Evolutionary conservation across 2,113 vertebrate species (phyloP).

Genomic region (Neodon shergylaensis): DNA sequence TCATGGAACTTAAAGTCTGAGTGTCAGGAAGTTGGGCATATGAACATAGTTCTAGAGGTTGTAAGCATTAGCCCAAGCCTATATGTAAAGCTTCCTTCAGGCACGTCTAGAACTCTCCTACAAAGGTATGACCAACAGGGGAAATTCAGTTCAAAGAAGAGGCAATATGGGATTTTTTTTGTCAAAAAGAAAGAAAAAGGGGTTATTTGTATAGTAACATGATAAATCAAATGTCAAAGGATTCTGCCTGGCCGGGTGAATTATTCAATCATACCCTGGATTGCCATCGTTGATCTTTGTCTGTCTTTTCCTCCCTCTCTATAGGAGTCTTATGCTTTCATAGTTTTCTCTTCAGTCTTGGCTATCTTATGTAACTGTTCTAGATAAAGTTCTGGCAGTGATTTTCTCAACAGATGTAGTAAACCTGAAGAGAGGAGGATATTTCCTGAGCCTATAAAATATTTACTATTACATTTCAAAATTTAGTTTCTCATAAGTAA

Average conservation of each 20-base stretch:
- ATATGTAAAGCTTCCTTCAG: background rate
- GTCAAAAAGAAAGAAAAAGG: background rate
- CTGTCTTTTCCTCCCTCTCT: background rate
- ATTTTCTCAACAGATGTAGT: background rate
- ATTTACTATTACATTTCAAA: background rate
- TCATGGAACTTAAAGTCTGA: background rate
- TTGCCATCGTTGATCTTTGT: background rate
- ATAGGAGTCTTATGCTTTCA: background rate
- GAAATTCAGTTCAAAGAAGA: background rate
- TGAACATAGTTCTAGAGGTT: background rate
- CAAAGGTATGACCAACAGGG: background rate
- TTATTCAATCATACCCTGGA: background rate
- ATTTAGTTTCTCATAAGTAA: background rate
- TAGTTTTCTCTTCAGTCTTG: background rate
- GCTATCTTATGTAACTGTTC: background rate
- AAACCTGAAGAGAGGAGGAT: background rate
- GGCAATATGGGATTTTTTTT: background rate
- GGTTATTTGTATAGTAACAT: background rate
- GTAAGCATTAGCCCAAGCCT: background rate
- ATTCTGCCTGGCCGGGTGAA: background rate
- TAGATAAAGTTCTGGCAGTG: background rate
- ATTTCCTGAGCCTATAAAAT: slow-evolving; percentile 3
- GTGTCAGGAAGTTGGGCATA: background rate
- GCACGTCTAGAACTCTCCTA: background rate
- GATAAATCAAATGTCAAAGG: background rate